Conservation (phyloP, 2,888 invertebrate species). For the Onchidella celtica region DNA sequence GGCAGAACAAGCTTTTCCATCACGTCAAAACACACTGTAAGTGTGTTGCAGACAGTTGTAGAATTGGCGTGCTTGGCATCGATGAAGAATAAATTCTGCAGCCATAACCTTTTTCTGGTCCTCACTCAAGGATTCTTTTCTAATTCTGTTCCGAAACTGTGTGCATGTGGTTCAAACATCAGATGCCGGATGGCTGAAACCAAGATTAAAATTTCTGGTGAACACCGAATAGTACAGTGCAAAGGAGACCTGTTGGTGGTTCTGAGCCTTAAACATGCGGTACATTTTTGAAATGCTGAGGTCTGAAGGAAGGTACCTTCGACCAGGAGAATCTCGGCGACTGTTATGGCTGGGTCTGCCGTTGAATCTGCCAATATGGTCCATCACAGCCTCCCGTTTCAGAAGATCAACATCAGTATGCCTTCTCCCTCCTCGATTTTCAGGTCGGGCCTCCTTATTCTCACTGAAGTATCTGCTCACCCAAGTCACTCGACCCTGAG, state of each 20-base stretch:
- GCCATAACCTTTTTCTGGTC: not conserved
- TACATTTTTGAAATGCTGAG: constrained; percentile 34
- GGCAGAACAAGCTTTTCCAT: constrained; percentile 51
- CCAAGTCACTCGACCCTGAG: too few relatives aligned
- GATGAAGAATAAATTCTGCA: constrained; percentile 28
- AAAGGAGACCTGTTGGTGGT: constrained; percentile 7
- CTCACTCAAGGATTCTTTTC: not conserved
- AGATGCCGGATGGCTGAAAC: constrained; percentile 36
- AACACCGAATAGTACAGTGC: constrained; percentile 31
- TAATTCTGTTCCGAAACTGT: not conserved
- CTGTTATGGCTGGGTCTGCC: too few relatives aligned
- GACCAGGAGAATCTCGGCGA: too few relatives aligned
- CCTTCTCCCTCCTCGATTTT: too few relatives aligned
- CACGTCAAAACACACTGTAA: constrained; percentile 44
- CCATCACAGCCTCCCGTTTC: too few relatives aligned
- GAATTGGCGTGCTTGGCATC: constrained; percentile 25
- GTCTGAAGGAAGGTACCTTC: too few relatives aligned
- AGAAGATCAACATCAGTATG: too few relatives aligned
- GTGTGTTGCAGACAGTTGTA: constrained; percentile 32
- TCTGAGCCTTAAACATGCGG: constrained; percentile 24
- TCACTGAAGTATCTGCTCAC: too few relatives aligned
- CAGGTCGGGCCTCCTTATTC: too few relatives aligned
- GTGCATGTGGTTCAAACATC: constrained; percentile 42
- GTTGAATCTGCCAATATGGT: too few relatives aligned
- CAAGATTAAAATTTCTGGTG: constrained; percentile 33